These are phyloP conservation scores for Ascaphus truei DNA, from an alignment of 2,113 vertebrate genomes.

Conservation along the genomic window DNA sequence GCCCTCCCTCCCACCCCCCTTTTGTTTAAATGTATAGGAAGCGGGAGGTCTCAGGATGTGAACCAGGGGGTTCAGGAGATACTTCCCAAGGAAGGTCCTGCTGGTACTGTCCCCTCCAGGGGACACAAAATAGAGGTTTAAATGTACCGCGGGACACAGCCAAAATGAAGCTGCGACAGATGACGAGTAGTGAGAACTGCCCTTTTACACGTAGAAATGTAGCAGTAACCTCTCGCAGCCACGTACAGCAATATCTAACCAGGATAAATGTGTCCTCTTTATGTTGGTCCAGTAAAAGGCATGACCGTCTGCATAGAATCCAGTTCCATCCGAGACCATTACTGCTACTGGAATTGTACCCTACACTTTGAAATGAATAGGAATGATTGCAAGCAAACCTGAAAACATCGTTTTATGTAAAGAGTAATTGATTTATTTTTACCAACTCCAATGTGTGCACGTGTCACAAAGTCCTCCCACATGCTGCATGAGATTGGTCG, in stretches of 20 bases:
- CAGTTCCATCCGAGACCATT: background rate
- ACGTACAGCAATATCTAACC: background rate
- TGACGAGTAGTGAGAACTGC: too few species aligned
- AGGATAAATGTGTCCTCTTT: constrained; percentile 18
- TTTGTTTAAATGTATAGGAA: too few species aligned
- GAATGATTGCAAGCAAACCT: background rate
- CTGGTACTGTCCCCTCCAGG: too few species aligned
- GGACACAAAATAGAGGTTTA: too few species aligned
- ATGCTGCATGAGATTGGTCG: background rate
- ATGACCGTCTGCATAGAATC: background rate
- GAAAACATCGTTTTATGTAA: constrained; percentile 5
- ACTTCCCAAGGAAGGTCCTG: too few species aligned
- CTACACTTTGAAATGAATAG: background rate
- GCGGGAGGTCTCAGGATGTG: too few species aligned
- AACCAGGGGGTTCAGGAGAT: too few species aligned
- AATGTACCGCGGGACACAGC: too few species aligned
- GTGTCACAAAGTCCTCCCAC: background rate
- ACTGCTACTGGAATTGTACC: background rate
- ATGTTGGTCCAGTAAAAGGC: constrained; percentile 21
- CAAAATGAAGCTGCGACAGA: too few species aligned
- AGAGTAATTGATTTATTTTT: constrained; percentile 2
- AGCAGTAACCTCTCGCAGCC: too few species aligned
- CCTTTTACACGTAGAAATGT: too few species aligned
- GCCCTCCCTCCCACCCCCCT: background rate
- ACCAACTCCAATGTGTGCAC: constrained; percentile 9